Percentiles rank a stretch among this genome's conserved stretches.
phyloP scores from a whole-genome alignment of 1,140 invertebrate genomes.

The Dolichoris vasculosae region DNA sequence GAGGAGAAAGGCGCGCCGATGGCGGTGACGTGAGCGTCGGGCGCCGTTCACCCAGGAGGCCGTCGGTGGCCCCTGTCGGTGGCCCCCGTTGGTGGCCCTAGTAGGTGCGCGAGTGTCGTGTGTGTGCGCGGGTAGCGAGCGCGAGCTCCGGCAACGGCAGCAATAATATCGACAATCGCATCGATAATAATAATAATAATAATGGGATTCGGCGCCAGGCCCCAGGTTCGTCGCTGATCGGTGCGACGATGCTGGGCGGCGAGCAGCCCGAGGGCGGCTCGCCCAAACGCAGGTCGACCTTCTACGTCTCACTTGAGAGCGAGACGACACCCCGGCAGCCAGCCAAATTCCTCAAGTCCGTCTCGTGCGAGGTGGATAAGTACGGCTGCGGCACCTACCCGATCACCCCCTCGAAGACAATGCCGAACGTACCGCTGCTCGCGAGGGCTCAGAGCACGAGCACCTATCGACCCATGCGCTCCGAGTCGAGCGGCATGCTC shows the following conservation, averaged over 20 bases:
- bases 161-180: too few relatives aligned
- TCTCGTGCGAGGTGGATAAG: constrained; percentile 57
- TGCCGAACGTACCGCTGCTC: constrained; percentile 56
- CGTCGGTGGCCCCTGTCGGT: too few relatives aligned
- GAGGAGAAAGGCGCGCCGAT: neutral
- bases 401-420: constrained; percentile 60
- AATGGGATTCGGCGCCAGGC: neutral
- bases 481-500: constrained; percentile 42
- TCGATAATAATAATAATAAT: neutral
- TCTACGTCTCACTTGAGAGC: constrained; percentile 73
- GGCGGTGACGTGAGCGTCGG: neutral
- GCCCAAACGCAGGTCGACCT: constrained; percentile 74
- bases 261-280: constrained; percentile 60
- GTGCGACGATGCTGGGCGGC: constrained; percentile 8
- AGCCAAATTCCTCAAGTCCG: constrained; percentile 59
- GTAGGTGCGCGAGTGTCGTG: constrained; percentile 7
- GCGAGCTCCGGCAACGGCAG: neutral
- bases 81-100: neutral
- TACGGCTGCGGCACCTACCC: constrained; percentile 68
- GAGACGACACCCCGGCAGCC: constrained; percentile 56
- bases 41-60: neutral
- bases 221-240: neutral
- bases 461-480: constrained; percentile 55
- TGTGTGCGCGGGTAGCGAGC: neutral
- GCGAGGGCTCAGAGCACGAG: constrained; percentile 64